These are phyloP conservation scores for Phalacrocorax aristotelis DNA, from an alignment of 2,113 vertebrate species.

Conservation along the genomic window DNA sequence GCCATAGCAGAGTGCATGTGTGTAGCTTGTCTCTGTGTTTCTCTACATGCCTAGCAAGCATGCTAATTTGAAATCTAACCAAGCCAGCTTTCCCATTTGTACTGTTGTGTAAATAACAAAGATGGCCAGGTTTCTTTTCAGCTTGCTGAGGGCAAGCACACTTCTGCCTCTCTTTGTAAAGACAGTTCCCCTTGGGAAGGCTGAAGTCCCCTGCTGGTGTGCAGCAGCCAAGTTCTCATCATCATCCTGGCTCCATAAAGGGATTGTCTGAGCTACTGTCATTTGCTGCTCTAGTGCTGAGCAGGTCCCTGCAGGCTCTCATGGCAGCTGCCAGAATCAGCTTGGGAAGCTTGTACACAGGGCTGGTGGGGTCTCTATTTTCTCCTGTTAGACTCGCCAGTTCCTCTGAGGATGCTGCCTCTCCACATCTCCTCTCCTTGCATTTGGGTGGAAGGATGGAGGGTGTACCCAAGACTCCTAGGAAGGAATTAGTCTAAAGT, in stretches of 20 bases:
- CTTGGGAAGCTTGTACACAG: neutral
- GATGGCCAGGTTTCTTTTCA: neutral
- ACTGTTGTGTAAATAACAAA: neutral
- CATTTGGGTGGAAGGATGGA: neutral
- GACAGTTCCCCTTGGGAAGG: neutral
- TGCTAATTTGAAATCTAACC: neutral
- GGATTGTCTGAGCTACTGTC: neutral
- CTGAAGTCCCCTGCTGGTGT: neutral
- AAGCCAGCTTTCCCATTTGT: neutral
- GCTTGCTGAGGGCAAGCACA: neutral
- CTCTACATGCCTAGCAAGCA: neutral
- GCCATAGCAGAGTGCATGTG: neutral
- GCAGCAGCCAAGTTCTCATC: rapidly evolving
- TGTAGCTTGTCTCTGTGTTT: neutral
- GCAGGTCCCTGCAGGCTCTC: neutral
- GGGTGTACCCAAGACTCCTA: rapidly evolving
- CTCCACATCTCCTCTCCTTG: neutral
- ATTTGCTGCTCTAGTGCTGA: neutral
- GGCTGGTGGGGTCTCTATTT: neutral
- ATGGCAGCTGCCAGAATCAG: neutral
- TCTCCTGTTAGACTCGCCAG: neutral
- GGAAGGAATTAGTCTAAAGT: neutral
- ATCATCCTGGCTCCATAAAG: neutral
- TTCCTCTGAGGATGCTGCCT: neutral
- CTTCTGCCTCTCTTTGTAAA: neutral